Percentiles rank a stretch among this genome's conserved stretches.
These are phyloP conservation scores for Dolichallabes microphthalmus DNA, from an alignment of 2,113 vertebrate genomes.

Conservation along the genomic window DNA sequence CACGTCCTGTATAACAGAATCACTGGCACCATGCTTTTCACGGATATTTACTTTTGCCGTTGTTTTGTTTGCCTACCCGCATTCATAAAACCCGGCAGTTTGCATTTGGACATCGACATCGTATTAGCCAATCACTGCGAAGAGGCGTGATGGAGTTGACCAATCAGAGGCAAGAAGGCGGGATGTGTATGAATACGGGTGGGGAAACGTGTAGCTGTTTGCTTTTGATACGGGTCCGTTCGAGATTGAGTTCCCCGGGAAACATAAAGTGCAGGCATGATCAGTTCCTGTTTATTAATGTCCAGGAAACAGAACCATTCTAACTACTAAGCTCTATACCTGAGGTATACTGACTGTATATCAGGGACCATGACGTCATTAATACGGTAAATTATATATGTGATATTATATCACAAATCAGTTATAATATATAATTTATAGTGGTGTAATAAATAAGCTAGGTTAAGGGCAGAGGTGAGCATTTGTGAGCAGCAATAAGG, in stretches of 20 bases:
- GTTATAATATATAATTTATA: not conserved
- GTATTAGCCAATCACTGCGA: not conserved
- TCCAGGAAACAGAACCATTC: not conserved
- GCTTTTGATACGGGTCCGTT: not conserved
- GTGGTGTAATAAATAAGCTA: not conserved
- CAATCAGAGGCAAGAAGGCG: not conserved
- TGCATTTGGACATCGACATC: not conserved
- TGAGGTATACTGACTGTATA: too few species aligned
- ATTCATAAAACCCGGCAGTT: not conserved
- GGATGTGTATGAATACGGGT: conserved; percentile 1
- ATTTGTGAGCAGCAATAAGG: too few species aligned
- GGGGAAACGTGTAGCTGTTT: not conserved
- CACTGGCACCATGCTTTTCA: not conserved
- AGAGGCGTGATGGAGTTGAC: not conserved
- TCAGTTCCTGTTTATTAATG: not conserved
- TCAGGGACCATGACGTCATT: too few species aligned
- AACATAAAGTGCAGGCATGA: not conserved
- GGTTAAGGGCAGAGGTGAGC: too few species aligned
- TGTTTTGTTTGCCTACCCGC: not conserved
- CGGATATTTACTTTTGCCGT: conserved; percentile 35
- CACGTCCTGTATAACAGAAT: not conserved
- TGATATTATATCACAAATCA: not conserved
- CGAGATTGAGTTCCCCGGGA: not conserved
- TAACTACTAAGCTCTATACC: not conserved
- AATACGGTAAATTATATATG: too few species aligned